phyloP scores from a whole-genome alignment of 2,113 vertebrate species.

The Colinus virginianus region DNA sequence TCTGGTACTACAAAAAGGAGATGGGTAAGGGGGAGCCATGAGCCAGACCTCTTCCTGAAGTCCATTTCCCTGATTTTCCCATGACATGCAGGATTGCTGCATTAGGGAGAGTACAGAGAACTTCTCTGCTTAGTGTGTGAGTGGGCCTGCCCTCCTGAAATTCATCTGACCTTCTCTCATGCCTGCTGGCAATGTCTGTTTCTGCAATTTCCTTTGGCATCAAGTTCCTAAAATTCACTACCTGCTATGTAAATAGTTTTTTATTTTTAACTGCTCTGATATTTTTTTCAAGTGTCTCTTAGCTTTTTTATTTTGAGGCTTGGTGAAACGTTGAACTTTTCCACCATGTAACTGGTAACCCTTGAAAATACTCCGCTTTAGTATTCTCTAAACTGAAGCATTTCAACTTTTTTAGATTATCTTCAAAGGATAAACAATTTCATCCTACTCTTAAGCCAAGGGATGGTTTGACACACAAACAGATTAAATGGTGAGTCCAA shows the following conservation, averaged over 20 bases:
- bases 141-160: background rate
- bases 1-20: background rate
- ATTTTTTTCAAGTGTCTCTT: background rate
- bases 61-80: background rate
- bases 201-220: background rate
- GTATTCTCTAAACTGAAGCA: background rate
- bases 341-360: background rate
- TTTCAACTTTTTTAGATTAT: background rate
- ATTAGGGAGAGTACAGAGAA: background rate
- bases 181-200: background rate
- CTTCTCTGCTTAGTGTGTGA: background rate
- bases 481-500: background rate
- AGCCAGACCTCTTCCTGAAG: background rate
- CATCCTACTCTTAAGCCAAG: background rate
- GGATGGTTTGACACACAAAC: background rate
- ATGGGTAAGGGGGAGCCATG: background rate
- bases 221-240: background rate
- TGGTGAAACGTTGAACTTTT: background rate
- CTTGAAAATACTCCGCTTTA: background rate
- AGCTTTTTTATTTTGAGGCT: background rate
- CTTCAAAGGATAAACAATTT: background rate
- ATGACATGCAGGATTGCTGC: rapidly evolving
- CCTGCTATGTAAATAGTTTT: background rate
- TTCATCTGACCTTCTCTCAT: background rate
- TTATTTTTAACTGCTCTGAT: background rate